Base-by-base conservation (phyloP, 2,888 invertebrate genomes). In the Oscheius sp. region DNA sequence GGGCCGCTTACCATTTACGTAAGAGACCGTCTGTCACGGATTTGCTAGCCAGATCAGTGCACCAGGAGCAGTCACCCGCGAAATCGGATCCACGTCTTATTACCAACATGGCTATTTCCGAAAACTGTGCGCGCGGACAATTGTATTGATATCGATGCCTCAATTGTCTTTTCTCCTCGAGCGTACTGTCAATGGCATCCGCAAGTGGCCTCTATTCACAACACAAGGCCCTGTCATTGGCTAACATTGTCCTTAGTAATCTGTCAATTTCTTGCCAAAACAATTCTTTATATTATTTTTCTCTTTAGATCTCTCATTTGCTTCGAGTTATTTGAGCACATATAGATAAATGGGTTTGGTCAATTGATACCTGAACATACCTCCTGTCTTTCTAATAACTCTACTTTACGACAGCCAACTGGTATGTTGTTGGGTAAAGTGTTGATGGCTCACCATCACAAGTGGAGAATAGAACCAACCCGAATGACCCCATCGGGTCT, bases 391-490 rank as follows among this genome's bases (percentile, higher is more conserved):
- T 6, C 42, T 42, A 3, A 10, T 4, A 3, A 42, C 15, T 3
- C 4, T 42, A 20, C 4, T 20, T 17, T 10, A 6, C 20, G 15
- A 42, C 20, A n/a, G 17, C 17, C 37, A 6, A 34, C 55, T 37
- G 34, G 55, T 55, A 34, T 33, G 33, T n/a, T 55, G n/a, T 45
- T 45, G 31, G 61, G 25, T 17, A 45, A 42, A 39, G 61, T 61
- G 61, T 31, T 55, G 55, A 55, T 45, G 42, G 61, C 61, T 42
- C 42, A 27, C 29, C 3, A n/a, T 55, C 33, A 55, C 34, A 55
- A 55, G 42, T 61, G 61, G 61, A 61, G 61, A 61, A 61, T 61
- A 61, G 61, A 61, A 61, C 61, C 61, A 61, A 61, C 61, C 27
- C 61, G 45, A 61, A 45, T 61, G 61, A 61, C 61, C 61, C 61